These are phyloP conservation scores for Trichechus manatus DNA, from an alignment of 2,113 vertebrate species.

Conservation along the genomic window DNA sequence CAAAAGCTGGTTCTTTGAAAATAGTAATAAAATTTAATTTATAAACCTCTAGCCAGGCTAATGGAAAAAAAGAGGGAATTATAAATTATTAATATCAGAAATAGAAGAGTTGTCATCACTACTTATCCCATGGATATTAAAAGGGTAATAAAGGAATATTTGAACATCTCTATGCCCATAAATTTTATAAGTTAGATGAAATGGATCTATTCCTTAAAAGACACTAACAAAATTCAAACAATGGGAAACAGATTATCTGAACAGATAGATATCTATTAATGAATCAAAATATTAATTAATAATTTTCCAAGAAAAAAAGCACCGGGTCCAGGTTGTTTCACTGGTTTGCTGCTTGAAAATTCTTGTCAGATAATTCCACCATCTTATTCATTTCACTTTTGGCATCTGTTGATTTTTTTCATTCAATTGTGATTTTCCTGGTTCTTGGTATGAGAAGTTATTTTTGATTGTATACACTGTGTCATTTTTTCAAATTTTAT, in stretches of 20 bases:
- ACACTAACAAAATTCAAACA: not conserved
- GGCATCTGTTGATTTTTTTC: not conserved
- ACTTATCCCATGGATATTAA: not conserved
- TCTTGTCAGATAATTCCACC: not conserved
- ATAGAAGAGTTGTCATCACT: not conserved
- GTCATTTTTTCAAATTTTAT: not conserved
- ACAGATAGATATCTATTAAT: not conserved
- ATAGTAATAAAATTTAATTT: not conserved
- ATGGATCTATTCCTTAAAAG: not conserved
- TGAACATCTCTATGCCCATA: too few species aligned
- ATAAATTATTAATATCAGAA: not conserved
- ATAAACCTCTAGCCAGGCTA: not conserved
- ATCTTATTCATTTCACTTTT: not conserved
- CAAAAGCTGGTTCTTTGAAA: not conserved
- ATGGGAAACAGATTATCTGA: not conserved
- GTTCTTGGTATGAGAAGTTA: not conserved
- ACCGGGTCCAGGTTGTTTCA: not conserved
- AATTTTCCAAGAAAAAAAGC: not conserved
- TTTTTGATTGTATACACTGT: not conserved
- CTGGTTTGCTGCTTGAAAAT: too few species aligned
- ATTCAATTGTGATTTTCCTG: not conserved
- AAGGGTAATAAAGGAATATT: not conserved
- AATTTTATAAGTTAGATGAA: not conserved
- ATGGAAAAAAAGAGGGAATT: not conserved
- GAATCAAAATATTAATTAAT: not conserved